Evolutionary conservation across 2,113 vertebrate species (phyloP), one percentile per base, ranked within the genome.

Genomic region (Empidonax alnorum): DNA sequence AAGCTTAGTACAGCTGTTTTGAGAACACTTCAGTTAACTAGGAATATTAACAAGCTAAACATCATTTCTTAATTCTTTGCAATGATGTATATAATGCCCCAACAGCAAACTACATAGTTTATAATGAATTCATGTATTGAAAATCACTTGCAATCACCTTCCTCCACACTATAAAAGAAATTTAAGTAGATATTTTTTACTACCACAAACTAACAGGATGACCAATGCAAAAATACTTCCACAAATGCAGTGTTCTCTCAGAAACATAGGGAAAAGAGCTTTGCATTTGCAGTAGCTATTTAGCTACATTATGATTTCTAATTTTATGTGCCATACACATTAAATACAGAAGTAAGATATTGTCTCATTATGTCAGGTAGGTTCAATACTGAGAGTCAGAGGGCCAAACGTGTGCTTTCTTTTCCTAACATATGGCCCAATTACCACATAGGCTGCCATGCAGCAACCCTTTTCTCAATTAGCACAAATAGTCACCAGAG

Each of bases 351-450:
- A 6, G 16, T 53, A 50, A 75, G 37, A 30, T 6, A 9, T 5
- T 47, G 30, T 30, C 14, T 13, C 9, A 1, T 65, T 87, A 53
- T 59, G 10, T 16, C 47, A 71, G 21, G 30, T 61, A 49, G 5
- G 4, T 65, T 41, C 24, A 66, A 14, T 17, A 27, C 10, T 19
- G 6, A 47, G 49, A 61, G 19, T 53, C 52, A 76, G 42, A 4
- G 33, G 39, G 22, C 16, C 50, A 81, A 61, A 85, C 0, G 0
- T 1, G 0, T 21, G 4, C 28, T 79, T 84, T 55, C 33, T 66
- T 89, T 93, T 53, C 33, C 23, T 35, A 59, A 46, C 22, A 86
- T 52, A 62, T 7, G 9, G 31, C n/a, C 61, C 30, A 75, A 55
- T 65, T 87, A 86, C 20, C 53, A 55, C 56, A 65, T 35, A 18